Base-by-base conservation (phyloP, 1,140 invertebrate species). In the Belonocnema kinseyi region DNA sequence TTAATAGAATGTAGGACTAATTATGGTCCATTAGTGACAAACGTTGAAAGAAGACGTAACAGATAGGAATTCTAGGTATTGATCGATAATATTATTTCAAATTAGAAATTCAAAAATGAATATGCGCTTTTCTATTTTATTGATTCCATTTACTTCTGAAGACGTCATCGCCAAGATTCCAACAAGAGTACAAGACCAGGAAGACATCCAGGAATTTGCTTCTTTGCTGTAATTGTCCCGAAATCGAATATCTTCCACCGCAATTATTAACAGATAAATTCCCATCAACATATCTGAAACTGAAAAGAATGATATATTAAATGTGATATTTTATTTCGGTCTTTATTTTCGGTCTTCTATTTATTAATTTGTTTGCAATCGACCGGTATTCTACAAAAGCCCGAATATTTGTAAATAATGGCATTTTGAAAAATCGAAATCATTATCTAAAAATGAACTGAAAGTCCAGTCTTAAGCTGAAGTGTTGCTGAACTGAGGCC, bases 271-370 rank as follows among this genome's bases (percentile, higher is more conserved):
- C 74, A 97, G 90, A 88, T 97, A 97, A 61, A 96, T 86, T 1
- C 95, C 96, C 95, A 97, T 96, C 17, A 97, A 87, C 80, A 96
- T 92, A 89, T 97, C 96, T 8, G 96, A 94, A n/a, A 94, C 92
- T 93, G 83, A 21, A 88, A 81, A 80, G 71, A 17, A 61, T 79
- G 19, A 74, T 77, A 73, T 61, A 72, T 58, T 33, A 33, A 0
- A 33, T 33, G n/a, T n/a, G n/a, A n/a, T n/a, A n/a, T n/a, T n/a
- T n/a, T n/a, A n/a, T n/a, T n/a, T 5, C 0, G 5, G 5, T 33
- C 3, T 33, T 33, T 33, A 33, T 33, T 2, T 33, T 5, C 26
- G 26, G 26, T 33, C 26, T 33, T 33, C 21, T 26, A 3, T 2
- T 26, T 3, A 26, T 26, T 26, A 26, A 26, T 1, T 26, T 26